Base-by-base conservation (phyloP, 2,797 vertebrate species). In the Somateria mollissima region DNA sequence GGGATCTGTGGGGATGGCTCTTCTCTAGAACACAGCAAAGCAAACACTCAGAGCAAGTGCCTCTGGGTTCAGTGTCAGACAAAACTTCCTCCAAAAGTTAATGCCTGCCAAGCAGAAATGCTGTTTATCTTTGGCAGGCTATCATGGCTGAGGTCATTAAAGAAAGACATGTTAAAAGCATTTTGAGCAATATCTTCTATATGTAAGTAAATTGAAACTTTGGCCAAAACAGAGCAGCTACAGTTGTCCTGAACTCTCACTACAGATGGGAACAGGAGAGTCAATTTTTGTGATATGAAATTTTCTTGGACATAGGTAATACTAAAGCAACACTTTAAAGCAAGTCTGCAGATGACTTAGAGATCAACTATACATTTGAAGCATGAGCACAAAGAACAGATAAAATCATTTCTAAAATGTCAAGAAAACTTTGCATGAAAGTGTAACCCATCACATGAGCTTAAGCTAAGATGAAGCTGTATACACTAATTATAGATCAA, bases 81-180 rank as follows among this genome's bases (percentile, higher is more conserved):
- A 65, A 71, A 20, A 3, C 57, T 36, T 83, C 58, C 79, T 88
- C 32, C 73, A 81, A 58, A 70, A 73, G 85, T 80, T 91, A 87
- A 87, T 0, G 24, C 58, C 56, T 73, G 75, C 36, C 0, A 2
- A 86, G 94, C 21, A 84, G 60, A 81, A 85, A 81, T 18, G 51
- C 73, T 87, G 37, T 81, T 93, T 93, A 54, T 90, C 88, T 73
- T 94, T 94, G 95, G 89, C 95, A 96, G 45, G 70, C 80, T 78
- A 21, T 39, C 22, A 57, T 21, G 74, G 89, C 62, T 95, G 91
- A 90, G 77, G 67, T 91, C 61, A 96, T 82, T 88, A 57, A 24
- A 77, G 58, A 84, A 18, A 91, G 92, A 75, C 82, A 58, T 0
- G 51, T 43, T 95, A 93, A 95, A 95, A 93, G 94, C 89, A 93